phyloP scores from a whole-genome alignment of 2,888 invertebrate genomes.

The Andrena dorsata region DNA sequence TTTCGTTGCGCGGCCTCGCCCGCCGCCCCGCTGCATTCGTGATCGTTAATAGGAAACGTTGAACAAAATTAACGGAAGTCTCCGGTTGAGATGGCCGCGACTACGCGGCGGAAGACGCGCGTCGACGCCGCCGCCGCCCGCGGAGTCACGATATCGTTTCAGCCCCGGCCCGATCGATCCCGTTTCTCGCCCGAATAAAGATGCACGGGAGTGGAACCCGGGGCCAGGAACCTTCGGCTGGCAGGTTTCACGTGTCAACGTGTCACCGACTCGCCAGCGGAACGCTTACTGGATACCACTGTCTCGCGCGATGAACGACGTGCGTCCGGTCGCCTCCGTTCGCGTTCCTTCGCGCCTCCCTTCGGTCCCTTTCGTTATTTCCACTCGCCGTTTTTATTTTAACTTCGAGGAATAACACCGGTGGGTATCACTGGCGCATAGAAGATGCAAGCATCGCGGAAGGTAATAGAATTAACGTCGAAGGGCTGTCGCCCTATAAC shows the following conservation, averaged over 20 bases:
- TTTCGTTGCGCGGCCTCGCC: slow-evolving; percentile 66
- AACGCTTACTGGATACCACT: slow-evolving; percentile 11
- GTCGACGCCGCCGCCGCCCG: slow-evolving; percentile 23
- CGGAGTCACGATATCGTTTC: slow-evolving; percentile 67
- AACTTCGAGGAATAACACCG: background rate
- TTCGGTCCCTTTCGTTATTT: background rate
- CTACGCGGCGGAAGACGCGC: slow-evolving; percentile 74
- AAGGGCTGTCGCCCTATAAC: too few relatives aligned
- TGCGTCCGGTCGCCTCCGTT: slow-evolving; percentile 38
- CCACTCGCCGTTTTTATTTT: background rate
- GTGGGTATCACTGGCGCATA: too few relatives aligned
- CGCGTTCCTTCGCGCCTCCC: background rate
- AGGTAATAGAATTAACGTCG: too few relatives aligned
- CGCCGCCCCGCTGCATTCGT: slow-evolving; percentile 70
- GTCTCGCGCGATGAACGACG: slow-evolving; percentile 40
- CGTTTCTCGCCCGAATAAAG: slow-evolving; percentile 65
- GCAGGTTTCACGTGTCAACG: slow-evolving; percentile 72
- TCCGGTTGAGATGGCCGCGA: slow-evolving; percentile 73
- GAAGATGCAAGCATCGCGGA: too few relatives aligned
- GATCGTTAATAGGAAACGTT: slow-evolving; percentile 76
- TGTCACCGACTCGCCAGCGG: slow-evolving; percentile 61
- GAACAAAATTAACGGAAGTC: slow-evolving; percentile 78
- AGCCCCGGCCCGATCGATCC: slow-evolving; percentile 54
- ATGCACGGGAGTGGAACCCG: slow-evolving; percentile 60
- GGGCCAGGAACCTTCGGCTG: slow-evolving; percentile 36